phyloP scores from a whole-genome alignment of 2,888 invertebrate species.

The Baronia brevicornis region DNA sequence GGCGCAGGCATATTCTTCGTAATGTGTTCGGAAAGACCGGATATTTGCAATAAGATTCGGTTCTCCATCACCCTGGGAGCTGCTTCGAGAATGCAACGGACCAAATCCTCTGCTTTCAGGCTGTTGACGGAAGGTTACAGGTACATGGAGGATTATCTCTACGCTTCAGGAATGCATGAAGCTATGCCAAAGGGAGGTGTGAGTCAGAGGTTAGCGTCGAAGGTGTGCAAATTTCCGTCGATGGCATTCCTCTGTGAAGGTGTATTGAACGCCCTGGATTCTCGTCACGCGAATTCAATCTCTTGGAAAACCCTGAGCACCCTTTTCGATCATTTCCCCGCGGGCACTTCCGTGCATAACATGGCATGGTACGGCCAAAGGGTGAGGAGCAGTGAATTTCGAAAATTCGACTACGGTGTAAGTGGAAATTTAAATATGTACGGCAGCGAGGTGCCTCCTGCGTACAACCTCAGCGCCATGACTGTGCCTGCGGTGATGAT shows the following conservation, averaged over 20 bases:
- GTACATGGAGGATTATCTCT: constrained; percentile 26
- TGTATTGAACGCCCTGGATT: constrained; percentile 30
- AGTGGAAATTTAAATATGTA: constrained; percentile 37
- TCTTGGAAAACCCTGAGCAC: constrained; percentile 31
- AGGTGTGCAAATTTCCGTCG: constrained; percentile 36
- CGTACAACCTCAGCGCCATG: constrained; percentile 41
- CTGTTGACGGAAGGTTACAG: too few relatives aligned
- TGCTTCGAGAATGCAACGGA: constrained; percentile 61
- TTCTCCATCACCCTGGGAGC: constrained; percentile 79
- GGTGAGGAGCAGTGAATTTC: constrained; percentile 31
- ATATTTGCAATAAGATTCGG: constrained; percentile 79
- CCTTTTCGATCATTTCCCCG: constrained; percentile 45
- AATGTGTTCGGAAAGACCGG: constrained; percentile 73
- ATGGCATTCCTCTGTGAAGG: constrained; percentile 32
- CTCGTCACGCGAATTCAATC: constrained; percentile 40
- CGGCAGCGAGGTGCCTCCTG: constrained; percentile 36
- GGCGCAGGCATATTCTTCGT: constrained; percentile 77
- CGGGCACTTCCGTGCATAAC: constrained; percentile 43
- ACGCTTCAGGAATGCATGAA: constrained; percentile 32
- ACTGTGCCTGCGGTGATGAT: constrained; percentile 39
- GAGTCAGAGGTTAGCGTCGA: constrained; percentile 37
- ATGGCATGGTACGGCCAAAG: constrained; percentile 49
- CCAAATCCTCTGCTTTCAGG: constrained; percentile 62
- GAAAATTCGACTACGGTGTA: constrained; percentile 48
- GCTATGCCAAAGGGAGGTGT: constrained; percentile 38